phyloP scores from a whole-genome alignment of 2,888 invertebrate species.

The Epinotia nisella region DNA sequence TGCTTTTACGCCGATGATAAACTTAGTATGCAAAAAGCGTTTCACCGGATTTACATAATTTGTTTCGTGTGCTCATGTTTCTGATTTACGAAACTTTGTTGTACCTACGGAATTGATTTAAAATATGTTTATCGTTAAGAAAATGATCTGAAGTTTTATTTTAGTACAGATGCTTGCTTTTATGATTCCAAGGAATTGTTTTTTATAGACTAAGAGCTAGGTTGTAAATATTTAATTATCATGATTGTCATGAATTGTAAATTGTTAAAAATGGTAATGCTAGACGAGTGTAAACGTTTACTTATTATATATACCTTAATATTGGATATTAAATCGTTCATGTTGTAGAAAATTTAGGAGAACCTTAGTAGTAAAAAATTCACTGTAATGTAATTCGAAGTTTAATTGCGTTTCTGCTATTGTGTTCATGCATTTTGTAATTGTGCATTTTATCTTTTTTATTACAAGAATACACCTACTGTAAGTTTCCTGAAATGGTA shows the following conservation, averaged over 20 bases:
- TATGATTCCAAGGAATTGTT: slow-evolving; percentile 62
- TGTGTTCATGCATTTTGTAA: slow-evolving; percentile 33
- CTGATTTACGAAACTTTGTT: slow-evolving; percentile 32
- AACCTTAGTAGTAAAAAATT: slow-evolving; percentile 68
- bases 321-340: slow-evolving; percentile 80
- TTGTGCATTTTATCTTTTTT: slow-evolving; percentile 55
- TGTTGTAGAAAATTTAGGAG: slow-evolving; percentile 78
- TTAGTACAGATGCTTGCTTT: slow-evolving; percentile 47
- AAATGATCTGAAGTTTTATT: slow-evolving; percentile 60
- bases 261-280: slow-evolving; percentile 67
- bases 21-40: not conserved
- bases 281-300: slow-evolving; percentile 75
- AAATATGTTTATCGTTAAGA: slow-evolving; percentile 24
- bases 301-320: slow-evolving; percentile 53
- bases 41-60: not conserved
- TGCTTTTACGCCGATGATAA: not conserved
- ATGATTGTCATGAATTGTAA: slow-evolving; percentile 70
- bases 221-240: slow-evolving; percentile 77
- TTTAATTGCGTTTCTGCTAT: slow-evolving; percentile 40
- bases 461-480: not conserved
- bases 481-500: slow-evolving; percentile 1
- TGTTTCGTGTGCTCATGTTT: not conserved
- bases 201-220: slow-evolving; percentile 55
- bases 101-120: slow-evolving; percentile 43
- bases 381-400: slow-evolving; percentile 56